A percentile compares a stretch with the other conserved stretches of the same genome.
phyloP scores from a whole-genome alignment of 1,140 invertebrate genomes.

The Coelopa frigida region DNA sequence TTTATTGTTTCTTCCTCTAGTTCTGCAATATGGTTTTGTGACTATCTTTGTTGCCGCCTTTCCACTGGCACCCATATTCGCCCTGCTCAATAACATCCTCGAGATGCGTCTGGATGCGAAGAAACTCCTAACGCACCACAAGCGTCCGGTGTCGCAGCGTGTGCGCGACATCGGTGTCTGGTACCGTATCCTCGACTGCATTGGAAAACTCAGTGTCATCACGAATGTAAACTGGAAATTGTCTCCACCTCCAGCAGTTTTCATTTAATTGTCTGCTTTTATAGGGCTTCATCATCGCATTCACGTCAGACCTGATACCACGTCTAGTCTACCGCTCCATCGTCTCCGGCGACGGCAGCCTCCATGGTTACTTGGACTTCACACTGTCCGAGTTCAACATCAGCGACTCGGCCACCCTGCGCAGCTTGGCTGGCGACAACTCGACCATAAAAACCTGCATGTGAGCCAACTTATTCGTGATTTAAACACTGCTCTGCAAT shows the following conservation, averaged over 20 bases:
- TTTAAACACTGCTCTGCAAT: slow-evolving; percentile 1
- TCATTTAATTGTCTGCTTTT: slow-evolving; percentile 21
- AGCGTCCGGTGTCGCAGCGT: slow-evolving; percentile 75
- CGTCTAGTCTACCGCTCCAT: slow-evolving; percentile 71
- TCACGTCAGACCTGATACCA: slow-evolving; percentile 96
- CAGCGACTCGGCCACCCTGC: slow-evolving; percentile 56
- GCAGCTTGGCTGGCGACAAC: slow-evolving; percentile 26
- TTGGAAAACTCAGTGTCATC: slow-evolving; percentile 84
- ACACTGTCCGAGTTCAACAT: slow-evolving; percentile 77
- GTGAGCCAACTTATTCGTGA: slow-evolving; percentile 17
- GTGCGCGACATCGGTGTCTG: slow-evolving; percentile 86
- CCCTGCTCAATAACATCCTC: slow-evolving; percentile 78
- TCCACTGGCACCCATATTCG: slow-evolving; percentile 81
- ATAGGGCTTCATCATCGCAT: slow-evolving; percentile 96
- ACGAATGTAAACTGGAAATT: slow-evolving; percentile 72
- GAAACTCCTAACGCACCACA: slow-evolving; percentile 76
- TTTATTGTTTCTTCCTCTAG: slow-evolving; percentile 33
- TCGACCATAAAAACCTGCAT: slow-evolving; percentile 43
- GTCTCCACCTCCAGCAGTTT: slow-evolving; percentile 4
- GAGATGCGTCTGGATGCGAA: slow-evolving; percentile 85
- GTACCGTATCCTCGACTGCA: slow-evolving; percentile 83
- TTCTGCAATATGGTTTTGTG: slow-evolving; percentile 86
- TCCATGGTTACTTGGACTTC: slow-evolving; percentile 75
- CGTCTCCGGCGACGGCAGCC: slow-evolving; percentile 52
- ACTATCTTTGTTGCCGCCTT: slow-evolving; percentile 87